Base-by-base conservation (phyloP, 2,888 invertebrate species). In the Serripes groenlandicus region DNA sequence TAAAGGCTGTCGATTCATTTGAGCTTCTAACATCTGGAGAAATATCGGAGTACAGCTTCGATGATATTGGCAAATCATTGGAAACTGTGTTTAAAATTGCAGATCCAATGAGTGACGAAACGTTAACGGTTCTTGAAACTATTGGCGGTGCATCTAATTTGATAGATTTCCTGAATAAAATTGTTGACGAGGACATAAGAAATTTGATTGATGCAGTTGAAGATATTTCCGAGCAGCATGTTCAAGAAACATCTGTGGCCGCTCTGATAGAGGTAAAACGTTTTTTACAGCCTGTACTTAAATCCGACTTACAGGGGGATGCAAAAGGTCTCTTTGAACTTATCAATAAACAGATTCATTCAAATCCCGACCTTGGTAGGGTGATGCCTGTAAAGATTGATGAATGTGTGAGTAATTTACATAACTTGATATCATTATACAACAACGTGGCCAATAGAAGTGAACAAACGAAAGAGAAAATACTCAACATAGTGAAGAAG, bases 121-220 rank as follows among this genome's bases (percentile, higher is more conserved):
- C 80, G 1, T 42, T 76, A 7, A 28, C 32, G n/a, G 72, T 83
- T 15, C 56, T 83, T 64, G 30, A 54, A 5, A 35, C 64, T n/a
- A 62, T 83, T 18, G 79, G 79, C 26, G 64, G 69, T 1, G 56
- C 79, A 23, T 56, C 73, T 23, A 56, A 28, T 11, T 73, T 90
- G 28, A 49, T 90, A 0, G 76, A 82, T 7, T 90, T 90, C 76
- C 56, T 90, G 9, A 37, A 49, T n/a, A 79, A 81, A 1, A 88
- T 88, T 7, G 76, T 84, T 18, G 81, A 86, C 18, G 90, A 89
- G 49, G 90, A 90, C 60, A 81, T 90, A 1, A 75, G 90, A 54
- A 89, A 90, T 66, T 75, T 89, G 0, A 90, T 90, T 34, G 90
- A 90, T 86, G 89, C 90, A 18, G 90, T 89, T 9, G 90, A 90